Percentiles rank a stretch among this genome's conserved stretches.
These are phyloP conservation scores for Nezara viridula DNA, from an alignment of 2,888 invertebrate species.

Conservation along the genomic window DNA sequence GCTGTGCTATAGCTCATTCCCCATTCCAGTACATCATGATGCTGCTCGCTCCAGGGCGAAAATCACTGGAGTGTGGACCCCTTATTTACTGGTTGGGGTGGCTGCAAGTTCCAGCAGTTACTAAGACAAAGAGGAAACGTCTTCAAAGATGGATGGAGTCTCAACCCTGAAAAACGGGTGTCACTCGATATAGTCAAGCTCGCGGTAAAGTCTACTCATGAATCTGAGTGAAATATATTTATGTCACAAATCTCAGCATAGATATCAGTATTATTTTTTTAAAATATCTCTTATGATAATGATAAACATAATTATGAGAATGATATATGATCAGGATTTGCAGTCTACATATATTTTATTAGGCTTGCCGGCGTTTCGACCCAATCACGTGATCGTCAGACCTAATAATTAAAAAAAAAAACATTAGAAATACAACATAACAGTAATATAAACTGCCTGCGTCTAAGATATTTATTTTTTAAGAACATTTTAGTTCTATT, in stretches of 20 bases:
- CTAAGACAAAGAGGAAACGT: conserved; percentile 49
- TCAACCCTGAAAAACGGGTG: conserved; percentile 26
- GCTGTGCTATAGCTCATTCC: not conserved
- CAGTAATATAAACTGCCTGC: no score
- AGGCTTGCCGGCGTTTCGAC: no score
- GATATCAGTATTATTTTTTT: not conserved
- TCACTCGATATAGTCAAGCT: not conserved
- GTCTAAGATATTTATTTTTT: no score
- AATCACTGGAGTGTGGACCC: conserved; percentile 24
- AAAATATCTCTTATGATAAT: no score
- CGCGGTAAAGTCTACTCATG: not conserved
- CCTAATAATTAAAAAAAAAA: no score
- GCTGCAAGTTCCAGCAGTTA: conserved; percentile 19
- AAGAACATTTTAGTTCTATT: no score
- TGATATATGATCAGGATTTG: no score
- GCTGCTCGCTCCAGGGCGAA: not conserved
- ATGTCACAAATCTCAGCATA: not conserved
- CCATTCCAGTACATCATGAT: not conserved
- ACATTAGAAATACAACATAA: no score
- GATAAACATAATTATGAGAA: no score
- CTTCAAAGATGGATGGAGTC: conserved; percentile 14
- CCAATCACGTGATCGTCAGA: no score
- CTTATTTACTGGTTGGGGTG: conserved; percentile 34
- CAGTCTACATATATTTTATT: no score
- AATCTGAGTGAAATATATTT: not conserved